Evolutionary conservation across 1,140 invertebrate species (phyloP).

Genomic region (Drosophila guanche): DNA sequence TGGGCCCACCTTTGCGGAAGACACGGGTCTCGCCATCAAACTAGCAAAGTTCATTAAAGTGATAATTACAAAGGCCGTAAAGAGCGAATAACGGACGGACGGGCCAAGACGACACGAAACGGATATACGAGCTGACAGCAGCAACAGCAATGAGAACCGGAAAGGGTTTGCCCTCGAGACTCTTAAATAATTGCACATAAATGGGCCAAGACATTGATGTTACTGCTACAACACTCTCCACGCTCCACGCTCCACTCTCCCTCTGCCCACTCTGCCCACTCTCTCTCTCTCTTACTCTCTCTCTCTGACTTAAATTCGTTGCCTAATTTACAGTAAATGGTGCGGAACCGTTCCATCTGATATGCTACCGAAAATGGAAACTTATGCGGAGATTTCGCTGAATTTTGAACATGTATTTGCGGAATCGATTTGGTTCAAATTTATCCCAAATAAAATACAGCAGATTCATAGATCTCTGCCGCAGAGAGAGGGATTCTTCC

Average conservation of each 20-base stretch:
- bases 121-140: slow-evolving; percentile 37
- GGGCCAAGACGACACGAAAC: slow-evolving; percentile 33
- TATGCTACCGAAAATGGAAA: not conserved
- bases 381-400: not conserved
- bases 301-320: not conserved
- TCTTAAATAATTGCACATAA: slow-evolving; percentile 4
- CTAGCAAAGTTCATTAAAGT: slow-evolving; percentile 80
- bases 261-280: not conserved
- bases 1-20: slow-evolving; percentile 33
- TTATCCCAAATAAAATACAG: too few relatives aligned
- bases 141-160: not conserved
- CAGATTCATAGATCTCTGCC: too few relatives aligned
- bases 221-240: too few relatives aligned
- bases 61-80: slow-evolving; percentile 77
- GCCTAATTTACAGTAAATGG: slow-evolving; percentile 26
- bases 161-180: not conserved
- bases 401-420: too few relatives aligned
- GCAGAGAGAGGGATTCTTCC: too few relatives aligned
- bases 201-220: too few relatives aligned
- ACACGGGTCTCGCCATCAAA: slow-evolving; percentile 52
- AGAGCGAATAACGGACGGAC: slow-evolving; percentile 33
- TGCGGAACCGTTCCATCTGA: slow-evolving; percentile 6
- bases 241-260: not conserved
- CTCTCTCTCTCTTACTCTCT: not conserved
- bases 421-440: too few relatives aligned